phyloP scores from a whole-genome alignment of 2,113 vertebrate genomes.

The Phalacrocorax carbo region DNA sequence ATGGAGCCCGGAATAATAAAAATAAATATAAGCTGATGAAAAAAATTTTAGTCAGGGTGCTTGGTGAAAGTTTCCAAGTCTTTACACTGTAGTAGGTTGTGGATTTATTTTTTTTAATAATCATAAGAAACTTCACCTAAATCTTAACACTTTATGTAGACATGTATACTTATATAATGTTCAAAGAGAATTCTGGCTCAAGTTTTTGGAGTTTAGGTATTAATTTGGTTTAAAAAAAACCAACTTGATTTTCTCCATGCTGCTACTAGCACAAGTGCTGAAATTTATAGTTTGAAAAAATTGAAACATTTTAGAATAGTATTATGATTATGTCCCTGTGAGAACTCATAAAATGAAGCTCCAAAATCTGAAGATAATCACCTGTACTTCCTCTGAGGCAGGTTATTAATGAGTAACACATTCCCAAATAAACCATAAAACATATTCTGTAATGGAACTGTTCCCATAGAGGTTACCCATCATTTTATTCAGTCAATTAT shows the following conservation, averaged over 20 bases:
- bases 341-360: not conserved
- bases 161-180: not conserved
- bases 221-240: not conserved
- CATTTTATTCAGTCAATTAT: slow-evolving; percentile 42
- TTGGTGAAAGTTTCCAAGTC: not conserved
- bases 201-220: not conserved
- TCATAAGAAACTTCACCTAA: not conserved
- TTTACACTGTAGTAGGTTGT: not conserved
- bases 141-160: not conserved
- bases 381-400: not conserved
- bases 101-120: not conserved
- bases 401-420: not conserved
- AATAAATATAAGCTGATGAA: not conserved
- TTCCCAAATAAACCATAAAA: slow-evolving; percentile 39
- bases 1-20: not conserved
- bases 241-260: not conserved
- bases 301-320: not conserved
- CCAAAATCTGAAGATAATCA: slow-evolving; percentile 11
- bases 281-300: not conserved
- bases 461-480: not conserved
- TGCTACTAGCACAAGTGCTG: not conserved
- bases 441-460: not conserved
- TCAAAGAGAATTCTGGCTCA: not conserved
- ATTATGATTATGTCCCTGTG: not conserved
- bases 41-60: not conserved